A percentile compares a stretch with the other conserved stretches of the same genome.
phyloP scores from a whole-genome alignment of 2,888 invertebrate species.

The Epistrophella euchroma region DNA sequence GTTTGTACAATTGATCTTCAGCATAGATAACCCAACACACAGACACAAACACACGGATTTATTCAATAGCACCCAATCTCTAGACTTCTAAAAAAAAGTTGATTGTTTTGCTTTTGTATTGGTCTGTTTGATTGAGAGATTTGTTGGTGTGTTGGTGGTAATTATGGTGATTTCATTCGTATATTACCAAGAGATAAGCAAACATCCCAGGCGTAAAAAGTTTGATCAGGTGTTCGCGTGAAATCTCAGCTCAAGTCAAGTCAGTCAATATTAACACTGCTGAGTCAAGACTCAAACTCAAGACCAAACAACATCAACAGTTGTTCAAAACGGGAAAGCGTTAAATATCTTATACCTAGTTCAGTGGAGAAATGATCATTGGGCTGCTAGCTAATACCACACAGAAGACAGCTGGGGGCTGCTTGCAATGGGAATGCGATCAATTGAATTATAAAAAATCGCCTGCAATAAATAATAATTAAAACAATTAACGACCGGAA shows the following conservation, averaged over 20 bases:
- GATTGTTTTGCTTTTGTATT: constrained; percentile 25
- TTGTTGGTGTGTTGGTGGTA: constrained; percentile 38
- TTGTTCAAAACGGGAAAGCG: constrained; percentile 58
- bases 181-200: constrained; percentile 74
- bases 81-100: background rate
- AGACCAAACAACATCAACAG: constrained; percentile 32
- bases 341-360: constrained; percentile 29
- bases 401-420: constrained; percentile 3
- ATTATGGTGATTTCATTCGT: constrained; percentile 71
- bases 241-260: constrained; percentile 64
- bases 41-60: constrained; percentile 4
- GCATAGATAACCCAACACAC: constrained; percentile 45
- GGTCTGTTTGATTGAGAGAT: background rate
- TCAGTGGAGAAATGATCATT: constrained; percentile 66
- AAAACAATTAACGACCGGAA: constrained; percentile 71
- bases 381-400: background rate
- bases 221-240: constrained; percentile 76
- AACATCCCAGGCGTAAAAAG: constrained; percentile 69
- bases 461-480: constrained; percentile 73
- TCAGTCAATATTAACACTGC: constrained; percentile 59
- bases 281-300: constrained; percentile 34
- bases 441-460: constrained; percentile 70
- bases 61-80: constrained; percentile 40
- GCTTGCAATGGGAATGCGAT: constrained; percentile 48
- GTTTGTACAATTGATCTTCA: constrained; percentile 71